Conservation (phyloP, 2,113 vertebrate species). For the Esox niger region DNA sequence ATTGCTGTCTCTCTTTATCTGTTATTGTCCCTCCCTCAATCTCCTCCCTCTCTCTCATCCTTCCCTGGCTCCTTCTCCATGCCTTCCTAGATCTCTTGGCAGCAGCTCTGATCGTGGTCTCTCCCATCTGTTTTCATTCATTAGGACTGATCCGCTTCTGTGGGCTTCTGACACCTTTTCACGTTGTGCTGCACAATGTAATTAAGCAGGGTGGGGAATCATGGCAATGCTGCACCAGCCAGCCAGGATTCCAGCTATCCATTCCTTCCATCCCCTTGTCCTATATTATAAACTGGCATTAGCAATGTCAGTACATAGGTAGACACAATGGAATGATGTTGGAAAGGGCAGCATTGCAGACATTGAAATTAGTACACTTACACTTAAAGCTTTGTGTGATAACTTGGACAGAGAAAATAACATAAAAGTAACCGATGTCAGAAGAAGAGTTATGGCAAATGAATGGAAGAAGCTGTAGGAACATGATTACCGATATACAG, state of each 20-base stretch:
- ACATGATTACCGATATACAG: no score
- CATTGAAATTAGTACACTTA: no score
- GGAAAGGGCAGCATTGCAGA: no score
- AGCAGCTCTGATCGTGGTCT: conserved; percentile 46
- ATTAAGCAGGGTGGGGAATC: conserved; percentile 65
- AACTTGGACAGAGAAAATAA: no score
- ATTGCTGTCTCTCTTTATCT: conserved; percentile 23
- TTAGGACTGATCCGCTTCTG: conserved; percentile 71
- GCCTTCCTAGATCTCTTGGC: conserved; percentile 62
- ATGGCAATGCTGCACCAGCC: conserved; percentile 37
- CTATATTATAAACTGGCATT: background rate
- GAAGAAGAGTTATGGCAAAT: no score
- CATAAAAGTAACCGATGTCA: no score
- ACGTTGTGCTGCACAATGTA: conserved; percentile 68
- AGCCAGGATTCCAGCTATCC: conserved; percentile 9
- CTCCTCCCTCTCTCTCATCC: conserved; percentile 35
- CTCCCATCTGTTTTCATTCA: conserved; percentile 77
- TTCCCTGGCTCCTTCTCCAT: conserved; percentile 33
- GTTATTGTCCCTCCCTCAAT: conserved; percentile 12
- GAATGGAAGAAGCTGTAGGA: no score
- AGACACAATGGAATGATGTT: no score
- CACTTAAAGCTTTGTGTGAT: no score
- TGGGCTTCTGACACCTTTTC: conserved; percentile 72
- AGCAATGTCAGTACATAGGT: no score
- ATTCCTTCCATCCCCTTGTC: background rate